These are phyloP conservation scores for Falco peregrinus DNA, from an alignment of 2,797 vertebrate species.

Conservation along the genomic window DNA sequence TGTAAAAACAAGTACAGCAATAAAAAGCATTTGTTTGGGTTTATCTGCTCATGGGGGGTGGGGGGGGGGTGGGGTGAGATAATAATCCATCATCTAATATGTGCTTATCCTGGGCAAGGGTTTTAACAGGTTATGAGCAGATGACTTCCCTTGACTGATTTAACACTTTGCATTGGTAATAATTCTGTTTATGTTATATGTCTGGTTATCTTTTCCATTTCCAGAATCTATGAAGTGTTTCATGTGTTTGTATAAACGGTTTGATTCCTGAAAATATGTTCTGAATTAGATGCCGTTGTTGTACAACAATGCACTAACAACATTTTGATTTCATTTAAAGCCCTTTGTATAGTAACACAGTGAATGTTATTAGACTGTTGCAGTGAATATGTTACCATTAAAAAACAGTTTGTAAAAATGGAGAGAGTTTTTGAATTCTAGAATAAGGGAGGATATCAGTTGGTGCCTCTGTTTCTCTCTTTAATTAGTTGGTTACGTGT, in stretches of 20 bases:
- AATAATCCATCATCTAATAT: background rate
- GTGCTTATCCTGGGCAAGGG: background rate
- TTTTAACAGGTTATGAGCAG: background rate
- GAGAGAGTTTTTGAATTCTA: background rate
- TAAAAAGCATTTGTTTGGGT: background rate
- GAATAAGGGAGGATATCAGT: background rate
- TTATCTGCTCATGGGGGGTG: background rate
- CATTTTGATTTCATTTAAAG: background rate
- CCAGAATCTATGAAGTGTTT: background rate
- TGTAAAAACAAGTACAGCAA: background rate
- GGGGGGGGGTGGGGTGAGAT: background rate
- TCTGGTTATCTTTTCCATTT: conserved; percentile 11
- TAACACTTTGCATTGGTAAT: background rate
- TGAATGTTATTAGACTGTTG: background rate
- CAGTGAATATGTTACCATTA: background rate
- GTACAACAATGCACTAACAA: background rate
- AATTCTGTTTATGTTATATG: background rate
- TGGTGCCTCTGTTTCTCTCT: background rate
- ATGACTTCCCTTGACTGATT: background rate
- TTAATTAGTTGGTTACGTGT: background rate
- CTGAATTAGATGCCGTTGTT: background rate
- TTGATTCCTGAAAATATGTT: conserved; percentile 9
- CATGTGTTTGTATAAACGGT: conserved; percentile 9
- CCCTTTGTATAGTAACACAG: conserved; percentile 8
- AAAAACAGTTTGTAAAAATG: background rate